These are phyloP conservation scores for Chiloscyllium punctatum DNA, from an alignment of 2,797 vertebrate species.

Conservation along the genomic window DNA sequence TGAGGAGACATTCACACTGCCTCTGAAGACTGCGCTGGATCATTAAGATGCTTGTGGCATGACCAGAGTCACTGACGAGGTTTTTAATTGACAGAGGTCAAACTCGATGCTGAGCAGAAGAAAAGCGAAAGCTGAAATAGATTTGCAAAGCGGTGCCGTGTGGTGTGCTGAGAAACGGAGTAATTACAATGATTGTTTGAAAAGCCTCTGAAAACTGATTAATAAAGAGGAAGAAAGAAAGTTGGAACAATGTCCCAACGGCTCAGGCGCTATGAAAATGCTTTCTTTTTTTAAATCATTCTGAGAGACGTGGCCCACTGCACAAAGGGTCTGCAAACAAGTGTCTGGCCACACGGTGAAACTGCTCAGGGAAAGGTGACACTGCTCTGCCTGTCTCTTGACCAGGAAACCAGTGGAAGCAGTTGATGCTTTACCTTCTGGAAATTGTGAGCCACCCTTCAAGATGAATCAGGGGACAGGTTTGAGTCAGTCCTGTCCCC, in stretches of 20 bases:
- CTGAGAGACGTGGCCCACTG: too few relatives aligned
- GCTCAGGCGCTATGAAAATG: not conserved
- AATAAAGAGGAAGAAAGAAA: conserved; percentile 57
- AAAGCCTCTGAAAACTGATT: conserved; percentile 77
- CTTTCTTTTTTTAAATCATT: not conserved
- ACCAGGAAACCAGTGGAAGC: not conserved
- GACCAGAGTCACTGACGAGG: conserved; percentile 19
- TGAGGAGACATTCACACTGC: conserved; percentile 25
- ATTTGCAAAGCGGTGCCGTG: conserved; percentile 41
- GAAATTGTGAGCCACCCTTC: not conserved
- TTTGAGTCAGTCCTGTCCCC: not conserved
- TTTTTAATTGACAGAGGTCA: conserved; percentile 37
- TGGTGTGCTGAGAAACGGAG: conserved; percentile 62
- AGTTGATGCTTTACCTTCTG: not conserved
- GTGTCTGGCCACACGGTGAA: not conserved
- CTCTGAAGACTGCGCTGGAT: conserved; percentile 19
- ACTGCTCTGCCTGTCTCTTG: not conserved
- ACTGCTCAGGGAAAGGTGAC: not conserved
- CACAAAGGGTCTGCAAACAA: not conserved
- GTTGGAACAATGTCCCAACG: conserved; percentile 3
- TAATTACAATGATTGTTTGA: conserved; percentile 77
- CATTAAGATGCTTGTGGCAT: conserved; percentile 31
- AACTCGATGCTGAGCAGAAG: not conserved
- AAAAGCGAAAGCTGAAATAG: conserved; percentile 19
- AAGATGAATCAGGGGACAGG: not conserved